Base-by-base conservation (phyloP, 92 coral and sea anemone species). In the Blastomussa wellsi region DNA sequence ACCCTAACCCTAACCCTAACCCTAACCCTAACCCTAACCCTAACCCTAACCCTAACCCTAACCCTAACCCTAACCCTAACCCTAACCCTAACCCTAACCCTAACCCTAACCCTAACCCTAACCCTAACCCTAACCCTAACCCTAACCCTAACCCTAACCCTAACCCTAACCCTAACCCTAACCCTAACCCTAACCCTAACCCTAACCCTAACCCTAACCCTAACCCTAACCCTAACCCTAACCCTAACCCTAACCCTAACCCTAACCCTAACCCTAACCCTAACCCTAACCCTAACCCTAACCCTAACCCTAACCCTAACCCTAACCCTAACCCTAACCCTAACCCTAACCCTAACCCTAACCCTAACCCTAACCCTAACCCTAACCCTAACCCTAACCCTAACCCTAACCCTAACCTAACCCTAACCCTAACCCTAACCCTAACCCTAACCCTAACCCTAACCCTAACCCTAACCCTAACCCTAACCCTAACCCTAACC, bases 81-180 rank as follows among this genome's bases (percentile, higher is more conserved):
- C 84, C 84, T 39, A 28, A 79, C 68, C 84, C 84, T 66, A 55
- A 79, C 68, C 84, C 84, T 66, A 79, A 60, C 84, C 84, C 72
- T 55, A 79, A 60, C 84, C 84, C 72, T 55, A 79, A 60, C 84
- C 84, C 72, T 51, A 55, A 79, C 84, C 84, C 84, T 79, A 79
- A 79, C 84, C 84, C 84, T 79, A 79, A 79, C 84, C 84, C 84
- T 79, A 79, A 79, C 84, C 84, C 84, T 79, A 79, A 79, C 84
- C 84, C 84, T 79, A 79, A 79, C 84, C 84, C 84, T 79, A 79
- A 79, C 84, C 84, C 84, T 51, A 79, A 79, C 84, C 84, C 84
- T 79, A 51, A 60, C 84, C 84, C 59, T 48, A 79, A 74, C 82
- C 84, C 73, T 53, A 79, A 55, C 84, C 84, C 73, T 26, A 79